These are phyloP conservation scores for Fistularia commersonii DNA, from an alignment of 2,797 vertebrate species.

Conservation along the genomic window DNA sequence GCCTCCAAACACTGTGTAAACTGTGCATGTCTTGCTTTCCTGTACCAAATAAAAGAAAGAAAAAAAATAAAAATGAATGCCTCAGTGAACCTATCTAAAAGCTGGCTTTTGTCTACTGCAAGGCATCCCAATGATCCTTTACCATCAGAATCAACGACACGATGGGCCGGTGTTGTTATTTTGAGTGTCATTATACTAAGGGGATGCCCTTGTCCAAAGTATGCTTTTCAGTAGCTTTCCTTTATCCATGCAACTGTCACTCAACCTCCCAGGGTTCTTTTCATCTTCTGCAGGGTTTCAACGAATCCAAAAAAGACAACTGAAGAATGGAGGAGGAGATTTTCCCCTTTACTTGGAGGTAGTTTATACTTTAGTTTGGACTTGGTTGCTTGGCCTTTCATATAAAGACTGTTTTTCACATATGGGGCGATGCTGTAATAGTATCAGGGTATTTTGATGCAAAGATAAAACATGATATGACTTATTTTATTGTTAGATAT, in stretches of 20 bases:
- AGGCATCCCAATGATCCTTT: conserved; percentile 4
- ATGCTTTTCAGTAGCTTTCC: conserved; percentile 41
- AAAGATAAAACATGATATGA: no score
- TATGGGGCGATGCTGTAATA: no score
- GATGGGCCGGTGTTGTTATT: conserved; percentile 31
- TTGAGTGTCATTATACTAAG: conserved; percentile 48
- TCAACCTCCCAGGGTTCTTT: conserved; percentile 51
- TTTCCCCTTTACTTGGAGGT: conserved; percentile 27
- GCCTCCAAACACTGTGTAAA: no score
- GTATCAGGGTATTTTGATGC: no score
- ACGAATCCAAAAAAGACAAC: conserved; percentile 46
- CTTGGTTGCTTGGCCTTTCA: no score
- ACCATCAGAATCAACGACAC: conserved; percentile 21
- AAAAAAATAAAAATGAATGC: no score
- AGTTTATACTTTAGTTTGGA: not conserved
- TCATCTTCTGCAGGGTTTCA: conserved; percentile 48
- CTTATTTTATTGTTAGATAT: no score
- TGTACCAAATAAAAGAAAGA: no score
- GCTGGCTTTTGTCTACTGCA: not conserved
- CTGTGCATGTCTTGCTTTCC: no score
- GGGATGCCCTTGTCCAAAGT: conserved; percentile 33
- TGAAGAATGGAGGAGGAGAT: conserved; percentile 13
- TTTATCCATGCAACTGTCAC: conserved; percentile 58
- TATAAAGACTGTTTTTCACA: no score
- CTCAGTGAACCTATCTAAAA: no score